Percentiles rank a stretch among this genome's conserved stretches.
Conservation (phyloP, 2,113 vertebrate genomes). For the Mesoclemmys tuberculata region DNA sequence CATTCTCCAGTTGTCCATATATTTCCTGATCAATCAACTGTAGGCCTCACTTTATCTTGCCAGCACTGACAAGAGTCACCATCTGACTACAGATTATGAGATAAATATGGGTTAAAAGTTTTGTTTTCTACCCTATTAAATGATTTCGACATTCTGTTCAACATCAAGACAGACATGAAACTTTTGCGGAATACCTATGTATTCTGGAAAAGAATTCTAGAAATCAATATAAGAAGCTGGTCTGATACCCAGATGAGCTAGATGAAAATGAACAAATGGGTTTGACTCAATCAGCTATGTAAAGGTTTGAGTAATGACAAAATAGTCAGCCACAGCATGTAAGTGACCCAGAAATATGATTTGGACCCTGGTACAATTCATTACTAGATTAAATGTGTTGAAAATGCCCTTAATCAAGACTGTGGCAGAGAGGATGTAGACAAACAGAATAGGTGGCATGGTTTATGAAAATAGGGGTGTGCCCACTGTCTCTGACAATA, state of each 20-base stretch:
- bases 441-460: background rate
- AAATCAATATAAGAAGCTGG: slow-evolving; percentile 7
- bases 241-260: background rate
- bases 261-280: slow-evolving; percentile 13
- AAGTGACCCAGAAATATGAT: background rate
- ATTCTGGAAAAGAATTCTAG: slow-evolving; percentile 20
- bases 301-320: background rate
- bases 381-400: background rate
- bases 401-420: background rate
- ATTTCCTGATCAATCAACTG: slow-evolving; percentile 49
- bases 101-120: slow-evolving; percentile 16
- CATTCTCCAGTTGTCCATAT: slow-evolving; percentile 20
- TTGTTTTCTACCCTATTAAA: slow-evolving; percentile 26
- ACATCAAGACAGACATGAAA: background rate
- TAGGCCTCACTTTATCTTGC: slow-evolving; percentile 38
- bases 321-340: background rate
- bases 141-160: slow-evolving; percentile 23
- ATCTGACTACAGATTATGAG: slow-evolving; percentile 45
- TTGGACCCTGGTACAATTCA: background rate
- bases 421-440: background rate
- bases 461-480: background rate
- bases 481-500: background rate
- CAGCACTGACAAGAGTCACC: slow-evolving; percentile 26
- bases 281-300: rapidly evolving
- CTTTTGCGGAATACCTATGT: background rate